Percentiles rank a stretch among this genome's conserved stretches.
Evolutionary conservation across 2,888 invertebrate genomes (phyloP).

Genomic region (Panzeria rudis): DNA sequence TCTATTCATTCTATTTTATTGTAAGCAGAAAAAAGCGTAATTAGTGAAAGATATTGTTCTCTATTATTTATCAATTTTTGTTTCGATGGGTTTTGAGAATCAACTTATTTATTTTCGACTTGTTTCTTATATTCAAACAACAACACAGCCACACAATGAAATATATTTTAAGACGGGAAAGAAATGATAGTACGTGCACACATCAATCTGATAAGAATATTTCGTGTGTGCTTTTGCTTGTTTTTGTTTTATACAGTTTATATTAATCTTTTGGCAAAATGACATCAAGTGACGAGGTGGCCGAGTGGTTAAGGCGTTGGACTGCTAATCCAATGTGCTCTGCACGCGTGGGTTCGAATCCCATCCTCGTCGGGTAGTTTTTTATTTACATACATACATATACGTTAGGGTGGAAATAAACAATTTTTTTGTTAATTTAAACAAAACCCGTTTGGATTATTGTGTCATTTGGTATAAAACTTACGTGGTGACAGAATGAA

Average conservation of each 20-base stretch:
- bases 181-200: not conserved
- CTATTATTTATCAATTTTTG: not conserved
- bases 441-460: no score
- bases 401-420: no score
- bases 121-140: not conserved
- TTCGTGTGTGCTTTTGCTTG: not conserved
- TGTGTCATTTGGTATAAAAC: no score
- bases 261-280: constrained; percentile 17
- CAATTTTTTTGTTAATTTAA: no score
- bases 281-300: constrained; percentile 88
- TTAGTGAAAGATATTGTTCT: not conserved
- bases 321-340: constrained; percentile 95
- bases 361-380: constrained; percentile 88
- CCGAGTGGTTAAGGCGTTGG: constrained; percentile 95
- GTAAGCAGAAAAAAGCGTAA: not conserved
- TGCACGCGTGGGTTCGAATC: constrained; percentile 95
- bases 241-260: constrained; percentile 3
- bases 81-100: not conserved
- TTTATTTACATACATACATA: not conserved
- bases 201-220: constrained; percentile 12
- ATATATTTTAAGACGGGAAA: not conserved
- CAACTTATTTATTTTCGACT: not conserved
- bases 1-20: not conserved
- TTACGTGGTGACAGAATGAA: no score
- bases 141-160: not conserved